Evolutionary conservation across 2,113 vertebrate genomes (phyloP), one percentile per base, ranked within the genome.

Genomic region (human): DNA sequence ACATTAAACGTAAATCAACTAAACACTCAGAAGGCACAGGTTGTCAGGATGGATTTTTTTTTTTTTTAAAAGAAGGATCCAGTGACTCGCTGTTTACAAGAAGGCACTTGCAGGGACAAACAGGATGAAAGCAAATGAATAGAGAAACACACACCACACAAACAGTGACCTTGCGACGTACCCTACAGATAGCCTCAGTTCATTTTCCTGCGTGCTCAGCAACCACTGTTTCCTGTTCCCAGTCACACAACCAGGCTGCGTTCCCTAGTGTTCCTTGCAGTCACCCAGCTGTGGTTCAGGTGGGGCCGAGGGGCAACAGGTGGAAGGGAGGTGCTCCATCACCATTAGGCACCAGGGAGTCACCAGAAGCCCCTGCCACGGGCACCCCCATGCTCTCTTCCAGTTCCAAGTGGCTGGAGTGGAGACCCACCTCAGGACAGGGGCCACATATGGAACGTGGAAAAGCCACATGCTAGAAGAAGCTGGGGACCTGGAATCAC

Each of bases 251-350:
- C 61, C 88, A 52, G 40, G 35, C 50, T 7, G 20, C 1, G 10
- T 43, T 20, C n/a, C 45, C 57, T 14, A 22, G 32, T 1, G 35
- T 18, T 14, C 61, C 89, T 3, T 13, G 11, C 27, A 66, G 52
- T 52, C 43, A 4, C 52, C 0, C 2, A 18, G 32, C 50, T 2
- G 9, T 2, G 9, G 27, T 8, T 0, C 14, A 40, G 59, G 20
- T 30, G 35, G 0, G 11, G 27, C 14, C 14, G 20, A 17, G 9
- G 52, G 18, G 5, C 12, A 3, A n/a, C 4, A 8, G 22, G 8
- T 0, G n/a, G 17, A 2, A n/a, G 35, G 40, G 40, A 13, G 3
- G 17, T 0, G 1, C 0, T 1, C 20, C 6, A 9, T 52, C 9
- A 8, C 6, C 35, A 22, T 6, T 32, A 30, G 12, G 12, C 27